These are phyloP conservation scores for Colaptes auratus DNA, from an alignment of 2,113 vertebrate genomes.

Conservation along the genomic window DNA sequence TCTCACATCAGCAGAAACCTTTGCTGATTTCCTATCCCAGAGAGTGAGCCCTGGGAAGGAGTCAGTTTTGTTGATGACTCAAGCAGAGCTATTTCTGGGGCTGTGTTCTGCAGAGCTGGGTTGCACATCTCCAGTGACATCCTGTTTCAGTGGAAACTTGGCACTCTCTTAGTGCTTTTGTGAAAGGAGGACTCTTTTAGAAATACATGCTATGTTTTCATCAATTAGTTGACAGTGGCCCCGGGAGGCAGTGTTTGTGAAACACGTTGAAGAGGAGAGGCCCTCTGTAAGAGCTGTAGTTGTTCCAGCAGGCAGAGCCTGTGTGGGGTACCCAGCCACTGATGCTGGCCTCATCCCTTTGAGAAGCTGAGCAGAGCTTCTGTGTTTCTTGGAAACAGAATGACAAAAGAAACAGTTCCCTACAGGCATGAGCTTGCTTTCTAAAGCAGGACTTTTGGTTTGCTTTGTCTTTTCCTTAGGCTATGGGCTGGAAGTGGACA, in stretches of 20 bases:
- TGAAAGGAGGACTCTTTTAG: constrained; percentile 4
- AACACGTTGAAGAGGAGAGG: not conserved
- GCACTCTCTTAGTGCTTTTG: not conserved
- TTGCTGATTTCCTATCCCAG: not conserved
- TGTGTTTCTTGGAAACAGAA: not conserved
- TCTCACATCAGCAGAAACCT: not conserved
- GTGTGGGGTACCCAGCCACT: not conserved
- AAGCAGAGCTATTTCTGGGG: constrained; percentile 9
- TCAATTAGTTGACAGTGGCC: not conserved
- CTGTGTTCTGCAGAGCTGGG: constrained; percentile 4
- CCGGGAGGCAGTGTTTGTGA: constrained; percentile 14
- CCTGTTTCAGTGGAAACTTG: constrained; percentile 39
- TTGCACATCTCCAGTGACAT: constrained; percentile 12
- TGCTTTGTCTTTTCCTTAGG: constrained; percentile 73
- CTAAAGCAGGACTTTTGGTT: not conserved
- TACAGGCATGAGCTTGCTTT: not conserved
- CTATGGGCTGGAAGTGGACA: constrained; percentile 92
- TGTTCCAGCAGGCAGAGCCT: not conserved
- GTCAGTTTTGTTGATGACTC: constrained; percentile 1
- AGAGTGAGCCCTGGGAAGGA: not conserved
- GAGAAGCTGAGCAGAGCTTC: not conserved
- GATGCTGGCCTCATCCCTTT: not conserved
- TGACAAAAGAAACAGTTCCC: not conserved
- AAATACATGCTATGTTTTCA: constrained; percentile 10
- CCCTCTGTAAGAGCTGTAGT: not conserved